These are phyloP conservation scores for Lepus europaeus DNA, from an alignment of 2,113 vertebrate species.

Conservation along the genomic window DNA sequence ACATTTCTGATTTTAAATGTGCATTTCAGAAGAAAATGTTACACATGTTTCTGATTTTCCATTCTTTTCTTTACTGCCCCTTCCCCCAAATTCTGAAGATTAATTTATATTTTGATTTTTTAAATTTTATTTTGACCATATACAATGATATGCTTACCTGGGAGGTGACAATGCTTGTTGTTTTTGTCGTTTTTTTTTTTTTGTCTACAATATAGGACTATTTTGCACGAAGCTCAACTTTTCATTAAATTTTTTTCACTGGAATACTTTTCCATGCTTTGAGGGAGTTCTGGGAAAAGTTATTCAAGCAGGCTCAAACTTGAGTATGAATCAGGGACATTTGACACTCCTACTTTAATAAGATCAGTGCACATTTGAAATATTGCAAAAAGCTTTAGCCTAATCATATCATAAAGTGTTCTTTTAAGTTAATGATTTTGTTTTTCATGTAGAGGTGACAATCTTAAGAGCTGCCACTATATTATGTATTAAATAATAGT, in stretches of 20 bases:
- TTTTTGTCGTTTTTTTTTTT: background rate
- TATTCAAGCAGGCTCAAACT: background rate
- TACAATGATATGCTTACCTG: background rate
- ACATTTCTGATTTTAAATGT: constrained; percentile 35
- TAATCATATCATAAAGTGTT: background rate
- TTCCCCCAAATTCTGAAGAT: background rate
- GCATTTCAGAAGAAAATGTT: constrained; percentile 60
- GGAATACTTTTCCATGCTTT: background rate
- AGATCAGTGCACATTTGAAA: constrained; percentile 19
- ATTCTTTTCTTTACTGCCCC: background rate
- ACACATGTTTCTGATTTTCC: constrained; percentile 37
- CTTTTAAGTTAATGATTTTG: constrained; percentile 37
- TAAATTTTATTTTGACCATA: constrained; percentile 19
- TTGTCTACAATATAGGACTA: background rate
- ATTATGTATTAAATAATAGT: constrained; percentile 59
- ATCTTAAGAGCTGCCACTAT: background rate
- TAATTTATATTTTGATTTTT: constrained; percentile 48
- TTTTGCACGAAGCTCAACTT: background rate
- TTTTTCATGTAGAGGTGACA: background rate
- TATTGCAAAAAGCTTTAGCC: background rate
- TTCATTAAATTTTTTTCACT: constrained; percentile 30
- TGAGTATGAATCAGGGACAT: constrained; percentile 6
- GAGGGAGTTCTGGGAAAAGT: constrained; percentile 31
- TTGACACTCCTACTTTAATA: background rate
- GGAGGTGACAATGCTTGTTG: background rate